Conservation (phyloP, 2,888 invertebrate species). For the Mayetiola destructor region DNA sequence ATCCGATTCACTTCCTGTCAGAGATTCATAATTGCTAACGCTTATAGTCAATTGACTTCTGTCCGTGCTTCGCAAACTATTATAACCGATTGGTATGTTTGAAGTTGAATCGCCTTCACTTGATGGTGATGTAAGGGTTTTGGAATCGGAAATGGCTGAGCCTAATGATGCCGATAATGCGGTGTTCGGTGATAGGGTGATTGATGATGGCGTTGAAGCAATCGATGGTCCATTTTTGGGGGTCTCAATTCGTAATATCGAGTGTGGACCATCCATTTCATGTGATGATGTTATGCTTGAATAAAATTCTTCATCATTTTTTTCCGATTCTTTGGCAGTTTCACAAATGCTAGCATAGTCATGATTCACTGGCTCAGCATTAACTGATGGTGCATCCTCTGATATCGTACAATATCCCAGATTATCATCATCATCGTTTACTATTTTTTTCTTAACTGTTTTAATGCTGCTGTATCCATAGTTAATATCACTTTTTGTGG, state of each 20-base stretch:
- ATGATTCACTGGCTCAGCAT: constrained; percentile 21
- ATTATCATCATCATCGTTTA: not conserved
- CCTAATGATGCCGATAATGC: constrained; percentile 24
- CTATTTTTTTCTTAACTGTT: constrained; percentile 14
- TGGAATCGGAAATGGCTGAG: constrained; percentile 26
- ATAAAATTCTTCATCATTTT: constrained; percentile 22
- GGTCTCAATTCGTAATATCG: constrained; percentile 30
- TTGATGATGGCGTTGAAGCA: constrained; percentile 33
- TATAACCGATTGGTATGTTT: constrained; percentile 36
- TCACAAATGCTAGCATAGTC: constrained; percentile 34
- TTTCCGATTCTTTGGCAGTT: constrained; percentile 21
- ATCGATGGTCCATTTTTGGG: constrained; percentile 28
- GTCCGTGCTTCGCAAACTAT: constrained; percentile 17
- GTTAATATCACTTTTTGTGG: constrained; percentile 16
- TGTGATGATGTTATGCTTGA: constrained; percentile 21
- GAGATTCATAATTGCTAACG: constrained; percentile 58
- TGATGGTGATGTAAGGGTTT: constrained; percentile 20
- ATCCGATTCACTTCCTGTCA: constrained; percentile 65
- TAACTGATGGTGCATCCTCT: constrained; percentile 21
- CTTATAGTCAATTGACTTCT: constrained; percentile 40
- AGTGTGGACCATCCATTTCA: constrained; percentile 32
- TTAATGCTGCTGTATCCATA: constrained; percentile 19
- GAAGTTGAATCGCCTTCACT: constrained; percentile 27
- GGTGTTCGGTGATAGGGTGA: constrained; percentile 25
- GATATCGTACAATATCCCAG: constrained; percentile 1